Conservation (phyloP, 2,113 vertebrate species). For the Megaceryle maxima region DNA sequence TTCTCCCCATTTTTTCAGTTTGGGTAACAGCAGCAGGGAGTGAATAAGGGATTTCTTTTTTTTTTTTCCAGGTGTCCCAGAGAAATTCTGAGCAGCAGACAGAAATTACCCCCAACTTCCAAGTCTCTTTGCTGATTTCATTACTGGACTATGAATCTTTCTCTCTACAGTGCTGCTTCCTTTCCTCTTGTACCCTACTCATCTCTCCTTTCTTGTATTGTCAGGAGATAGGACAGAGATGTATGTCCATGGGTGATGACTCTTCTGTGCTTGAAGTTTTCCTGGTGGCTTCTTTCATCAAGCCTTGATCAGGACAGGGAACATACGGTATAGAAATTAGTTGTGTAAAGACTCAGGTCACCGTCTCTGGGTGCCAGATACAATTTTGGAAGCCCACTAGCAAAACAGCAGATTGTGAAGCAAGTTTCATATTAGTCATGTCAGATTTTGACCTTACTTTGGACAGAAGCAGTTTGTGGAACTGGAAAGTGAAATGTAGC, state of each 20-base stretch:
- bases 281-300: not conserved
- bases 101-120: not conserved
- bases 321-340: not conserved
- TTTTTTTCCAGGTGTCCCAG: not conserved
- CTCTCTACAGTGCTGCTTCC: not conserved
- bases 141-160: not conserved
- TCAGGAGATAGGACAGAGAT: not conserved
- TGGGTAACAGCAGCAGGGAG: not conserved
- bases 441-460: not conserved
- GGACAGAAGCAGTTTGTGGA: not conserved
- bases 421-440: not conserved
- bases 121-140: not conserved
- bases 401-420: not conserved
- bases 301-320: not conserved
- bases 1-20: not conserved
- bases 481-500: not conserved
- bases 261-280: not conserved
- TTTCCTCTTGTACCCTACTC: not conserved
- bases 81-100: not conserved
- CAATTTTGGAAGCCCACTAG: not conserved
- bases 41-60: not conserved
- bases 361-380: not conserved
- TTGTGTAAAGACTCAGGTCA: not conserved
- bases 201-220: not conserved
- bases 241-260: not conserved